These are phyloP conservation scores for Meloe dianella DNA, from an alignment of 2,888 invertebrate genomes.

Conservation along the genomic window DNA sequence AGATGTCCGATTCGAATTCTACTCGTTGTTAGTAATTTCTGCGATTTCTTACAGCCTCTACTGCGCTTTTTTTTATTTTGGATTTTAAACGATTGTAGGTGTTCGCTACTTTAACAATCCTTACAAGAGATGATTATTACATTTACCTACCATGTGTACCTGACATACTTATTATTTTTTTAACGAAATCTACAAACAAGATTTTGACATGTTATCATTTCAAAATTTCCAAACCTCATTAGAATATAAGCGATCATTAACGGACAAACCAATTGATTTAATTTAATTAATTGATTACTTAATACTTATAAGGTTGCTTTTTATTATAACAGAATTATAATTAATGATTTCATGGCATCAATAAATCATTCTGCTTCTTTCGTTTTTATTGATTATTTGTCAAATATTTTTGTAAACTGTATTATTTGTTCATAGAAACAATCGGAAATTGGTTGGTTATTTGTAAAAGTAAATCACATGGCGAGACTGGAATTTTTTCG, in stretches of 20 bases:
- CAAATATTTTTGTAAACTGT: too few species aligned
- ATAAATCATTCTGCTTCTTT: neutral
- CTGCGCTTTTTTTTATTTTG: too few species aligned
- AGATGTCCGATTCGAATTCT: too few species aligned
- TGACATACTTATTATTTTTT: neutral
- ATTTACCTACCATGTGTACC: neutral
- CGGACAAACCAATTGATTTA: constrained; percentile 2
- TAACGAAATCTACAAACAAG: neutral
- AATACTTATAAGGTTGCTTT: neutral
- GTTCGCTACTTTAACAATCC: too few species aligned
- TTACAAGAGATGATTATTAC: too few species aligned
- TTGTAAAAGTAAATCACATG: neutral
- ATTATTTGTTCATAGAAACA: neutral
- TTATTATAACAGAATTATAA: neutral
- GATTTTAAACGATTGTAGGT: too few species aligned
- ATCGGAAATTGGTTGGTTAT: neutral
- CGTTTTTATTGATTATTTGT: neutral
- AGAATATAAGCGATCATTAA: constrained; percentile 7
- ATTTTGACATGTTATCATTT: constrained; percentile 7
- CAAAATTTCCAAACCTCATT: neutral
- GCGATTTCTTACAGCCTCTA: too few species aligned
- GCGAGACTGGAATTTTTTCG: too few species aligned
- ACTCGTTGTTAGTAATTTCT: too few species aligned
- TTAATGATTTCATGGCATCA: neutral
- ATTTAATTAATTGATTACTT: constrained; percentile 7